These are phyloP conservation scores for Muscidifurax raptorellus DNA, from an alignment of 1,140 invertebrate genomes.

Conservation along the genomic window DNA sequence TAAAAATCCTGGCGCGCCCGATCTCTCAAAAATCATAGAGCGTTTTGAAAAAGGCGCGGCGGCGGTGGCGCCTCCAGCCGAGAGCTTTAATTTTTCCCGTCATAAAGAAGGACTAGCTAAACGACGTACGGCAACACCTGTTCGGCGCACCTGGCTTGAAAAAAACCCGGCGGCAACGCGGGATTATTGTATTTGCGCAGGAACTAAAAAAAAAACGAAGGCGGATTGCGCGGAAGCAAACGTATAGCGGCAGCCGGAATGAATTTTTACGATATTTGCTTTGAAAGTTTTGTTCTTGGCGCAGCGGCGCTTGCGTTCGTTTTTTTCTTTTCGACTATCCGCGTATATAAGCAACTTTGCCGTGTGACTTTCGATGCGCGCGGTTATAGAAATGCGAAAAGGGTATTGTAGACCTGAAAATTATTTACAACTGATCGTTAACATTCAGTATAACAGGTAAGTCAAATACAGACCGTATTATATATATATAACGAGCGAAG, in stretches of 20 bases:
- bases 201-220: conserved; percentile 1
- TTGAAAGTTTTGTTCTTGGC: conserved; percentile 53
- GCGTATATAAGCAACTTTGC: neutral
- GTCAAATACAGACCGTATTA: neutral
- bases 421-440: neutral
- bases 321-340: neutral
- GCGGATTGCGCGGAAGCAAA: conserved; percentile 28
- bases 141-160: conserved; percentile 46
- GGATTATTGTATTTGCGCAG: conserved; percentile 41
- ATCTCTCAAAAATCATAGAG: conserved; percentile 45
- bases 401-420: neutral
- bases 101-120: conserved; percentile 42
- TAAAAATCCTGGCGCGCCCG: neutral
- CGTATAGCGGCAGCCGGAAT: conserved; percentile 52
- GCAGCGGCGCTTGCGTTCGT: neutral
- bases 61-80: neutral
- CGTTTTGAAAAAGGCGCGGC: neutral
- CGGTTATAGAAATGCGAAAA: neutral
- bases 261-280: conserved; percentile 62
- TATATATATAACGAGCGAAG: no score
- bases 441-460: neutral
- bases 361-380: neutral
- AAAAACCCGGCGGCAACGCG: conserved; percentile 22
- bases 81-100: conserved; percentile 37
- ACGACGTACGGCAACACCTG: conserved; percentile 47